Base-by-base conservation (phyloP, 2,888 invertebrate species). In the Epistrophella euchroma region DNA sequence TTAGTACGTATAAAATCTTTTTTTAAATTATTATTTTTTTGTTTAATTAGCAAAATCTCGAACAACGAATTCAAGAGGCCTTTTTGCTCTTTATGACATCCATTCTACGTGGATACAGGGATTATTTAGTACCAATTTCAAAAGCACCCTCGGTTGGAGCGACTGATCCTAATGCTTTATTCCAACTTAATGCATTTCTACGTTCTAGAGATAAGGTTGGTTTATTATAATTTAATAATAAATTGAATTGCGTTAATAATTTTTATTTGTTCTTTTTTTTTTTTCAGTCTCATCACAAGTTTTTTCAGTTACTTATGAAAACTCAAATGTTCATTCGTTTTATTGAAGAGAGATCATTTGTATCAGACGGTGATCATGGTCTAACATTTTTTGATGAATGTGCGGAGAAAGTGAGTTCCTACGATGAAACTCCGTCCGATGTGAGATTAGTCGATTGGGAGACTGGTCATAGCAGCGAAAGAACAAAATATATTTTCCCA, bases 301-400 rank as follows among this genome's bases (percentile, higher is more conserved):
- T 99, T 94, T 99, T 97, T 93, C 95, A 95, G 40, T 94, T 97
- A 88, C 93, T 98, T 91, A 96, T 98, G 94, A 96, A 96, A 89
- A 99, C 99, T 1, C 99, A 99, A 93, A 98, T 98, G 97, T 99
- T 99, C 93, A 98, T 97, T 88, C 95, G 98, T 70, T 99, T 99
- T 93, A 99, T 99, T 88, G 99, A 99, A 92, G 99, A 99, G 92
- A 95, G 99, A 22, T 98, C 98, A 88, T 99, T 99, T 93, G 98
- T 99, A 0, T 98, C 98, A n/a, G 99, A 99, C 91, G 97, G 97
- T 90, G 99, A 99, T 93, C 97, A 98, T 83, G 97, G 98, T 60
- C 93, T 99, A 77, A 97, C 97, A 15, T 98, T 98, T 93, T 99
- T 99, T 91, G 99, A 99, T 92, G 99, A 99, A 91, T 99, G 99